phyloP scores from a whole-genome alignment of 2,113 vertebrate species.

The Acrocephalus arundinaceus region DNA sequence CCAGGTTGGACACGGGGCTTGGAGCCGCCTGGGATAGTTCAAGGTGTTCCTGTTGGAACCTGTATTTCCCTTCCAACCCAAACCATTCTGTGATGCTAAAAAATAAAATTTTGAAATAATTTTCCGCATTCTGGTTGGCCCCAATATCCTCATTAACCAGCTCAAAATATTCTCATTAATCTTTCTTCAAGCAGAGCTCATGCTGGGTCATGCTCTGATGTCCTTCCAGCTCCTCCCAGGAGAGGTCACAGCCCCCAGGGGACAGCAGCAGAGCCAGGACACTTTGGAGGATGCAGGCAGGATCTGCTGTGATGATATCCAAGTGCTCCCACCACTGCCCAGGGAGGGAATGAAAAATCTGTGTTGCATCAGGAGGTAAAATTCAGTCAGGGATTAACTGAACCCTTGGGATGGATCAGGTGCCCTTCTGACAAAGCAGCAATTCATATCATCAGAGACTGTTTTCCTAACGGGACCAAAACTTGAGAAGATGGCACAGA shows the following conservation, averaged over 20 bases:
- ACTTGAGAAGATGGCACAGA: not conserved
- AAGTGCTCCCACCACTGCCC: not conserved
- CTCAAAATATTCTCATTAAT: not conserved
- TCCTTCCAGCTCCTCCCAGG: not conserved
- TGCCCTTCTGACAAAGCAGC: not conserved
- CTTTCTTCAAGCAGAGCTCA: not conserved
- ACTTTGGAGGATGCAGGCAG: not conserved
- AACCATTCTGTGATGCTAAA: not conserved
- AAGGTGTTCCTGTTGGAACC: not conserved
- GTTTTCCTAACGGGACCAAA: not conserved
- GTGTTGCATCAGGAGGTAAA: not conserved
- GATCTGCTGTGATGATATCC: not conserved
- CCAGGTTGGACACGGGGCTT: accelerated
- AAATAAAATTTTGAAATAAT: not conserved
- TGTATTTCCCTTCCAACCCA: not conserved
- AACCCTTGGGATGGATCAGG: not conserved
- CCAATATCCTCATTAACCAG: not conserved
- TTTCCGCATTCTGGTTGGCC: not conserved
- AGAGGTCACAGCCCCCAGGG: not conserved
- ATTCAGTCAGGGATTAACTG: not conserved
- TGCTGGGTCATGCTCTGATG: not conserved
- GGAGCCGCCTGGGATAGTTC: not conserved
- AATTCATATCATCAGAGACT: not conserved
- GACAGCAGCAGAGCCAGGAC: not conserved
- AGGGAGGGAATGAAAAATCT: not conserved